Percentiles rank a stretch among this genome's conserved stretches.
Conservation (phyloP, 2,113 vertebrate species). For the Cyphomyrus plagiostoma region DNA sequence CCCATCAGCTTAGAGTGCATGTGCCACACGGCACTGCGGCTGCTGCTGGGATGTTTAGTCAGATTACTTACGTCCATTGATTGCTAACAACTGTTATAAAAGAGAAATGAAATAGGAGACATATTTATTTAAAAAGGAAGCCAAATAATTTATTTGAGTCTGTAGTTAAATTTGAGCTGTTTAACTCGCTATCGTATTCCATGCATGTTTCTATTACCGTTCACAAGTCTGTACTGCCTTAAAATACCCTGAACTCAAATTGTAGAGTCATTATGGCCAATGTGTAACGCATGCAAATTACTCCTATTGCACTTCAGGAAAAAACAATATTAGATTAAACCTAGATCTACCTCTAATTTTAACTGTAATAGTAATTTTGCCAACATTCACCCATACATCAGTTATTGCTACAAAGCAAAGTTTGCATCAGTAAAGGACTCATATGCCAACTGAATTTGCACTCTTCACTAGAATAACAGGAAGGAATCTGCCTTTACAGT, state of each 20-base stretch:
- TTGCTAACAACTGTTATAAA: not conserved
- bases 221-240: not conserved
- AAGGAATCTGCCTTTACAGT: slow-evolving; percentile 8
- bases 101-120: not conserved
- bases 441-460: not conserved
- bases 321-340: not conserved
- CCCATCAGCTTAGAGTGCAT: not conserved
- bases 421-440: not conserved
- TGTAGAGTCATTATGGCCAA: not conserved
- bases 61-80: not conserved
- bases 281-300: not conserved
- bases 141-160: not conserved
- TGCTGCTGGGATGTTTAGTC: not conserved
- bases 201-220: not conserved
- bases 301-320: not conserved
- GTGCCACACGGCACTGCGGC: not conserved
- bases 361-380: not conserved
- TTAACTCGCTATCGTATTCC: not conserved
- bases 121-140: not conserved
- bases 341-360: not conserved
- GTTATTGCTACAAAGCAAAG: not conserved
- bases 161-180: not conserved
- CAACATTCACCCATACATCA: not conserved
- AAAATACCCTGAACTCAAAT: not conserved
- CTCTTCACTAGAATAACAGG: not conserved